Evolutionary conservation across 2,888 invertebrate species (phyloP).

Genomic region (Eurois occulta): DNA sequence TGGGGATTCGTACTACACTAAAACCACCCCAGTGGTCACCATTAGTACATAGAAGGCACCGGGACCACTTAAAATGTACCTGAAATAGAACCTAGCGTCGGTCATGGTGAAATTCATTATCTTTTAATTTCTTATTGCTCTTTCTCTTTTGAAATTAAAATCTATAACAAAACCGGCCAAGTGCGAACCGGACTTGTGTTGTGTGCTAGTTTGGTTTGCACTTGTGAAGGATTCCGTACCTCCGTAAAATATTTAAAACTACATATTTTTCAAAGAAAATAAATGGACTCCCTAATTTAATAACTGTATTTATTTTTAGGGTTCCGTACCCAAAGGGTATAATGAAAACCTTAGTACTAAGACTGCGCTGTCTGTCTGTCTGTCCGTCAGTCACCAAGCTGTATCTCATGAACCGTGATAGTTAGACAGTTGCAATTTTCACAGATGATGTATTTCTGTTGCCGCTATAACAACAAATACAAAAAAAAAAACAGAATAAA

Average conservation of each 20-base stretch:
- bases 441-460: no score
- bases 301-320: neutral
- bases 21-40: neutral
- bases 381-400: no score
- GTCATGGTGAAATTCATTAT: neutral
- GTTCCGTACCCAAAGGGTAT: no score
- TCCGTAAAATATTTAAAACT: neutral
- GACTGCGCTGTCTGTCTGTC: no score
- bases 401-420: no score
- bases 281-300: neutral
- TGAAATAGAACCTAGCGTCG: no score
- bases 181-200: neutral
- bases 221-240: neutral
- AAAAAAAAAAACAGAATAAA: no score
- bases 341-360: no score
- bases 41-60: neutral
- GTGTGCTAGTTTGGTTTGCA: no score
- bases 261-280: neutral
- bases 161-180: neutral
- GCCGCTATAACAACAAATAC: no score
- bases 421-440: no score
- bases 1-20: neutral
- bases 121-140: neutral
- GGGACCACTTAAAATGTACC: neutral
- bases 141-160: neutral